Base-by-base conservation (phyloP, 2,113 vertebrate genomes). In the Oncorhynchus nerka region DNA sequence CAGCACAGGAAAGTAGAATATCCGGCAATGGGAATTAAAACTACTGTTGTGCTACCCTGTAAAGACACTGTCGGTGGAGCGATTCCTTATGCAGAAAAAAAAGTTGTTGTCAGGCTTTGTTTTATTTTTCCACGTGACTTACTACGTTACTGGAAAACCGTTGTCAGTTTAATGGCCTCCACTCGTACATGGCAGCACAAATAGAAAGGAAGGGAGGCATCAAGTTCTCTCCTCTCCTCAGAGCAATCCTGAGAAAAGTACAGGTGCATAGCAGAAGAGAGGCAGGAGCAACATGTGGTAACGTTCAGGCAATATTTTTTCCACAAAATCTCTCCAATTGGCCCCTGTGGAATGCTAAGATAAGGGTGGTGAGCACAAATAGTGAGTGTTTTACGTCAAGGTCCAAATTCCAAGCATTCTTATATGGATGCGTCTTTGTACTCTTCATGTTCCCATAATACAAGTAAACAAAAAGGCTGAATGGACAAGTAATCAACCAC, bases 261-360 rank as follows among this genome's bases (percentile, higher is more conserved):
- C 90, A 93, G 90, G 89, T 90, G 80, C 85, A 77, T 57, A 49
- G 71, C 75, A 75, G 73, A 55, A n/a, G 28, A 34, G 30, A 22
- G 48, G 71, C 75, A 81, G 75, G 79, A 85, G 80, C 81, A 66
- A 78, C 84, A 83, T 87, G 82, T 84, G 82, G 85, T 83, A 92
- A 90, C 85, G 82, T 79, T 88, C 72, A 70, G 76, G 51, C 79
- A 88, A 87, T 90, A 91, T 93, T 91, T 91, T 90, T 91, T 28
- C 3, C 28, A 3, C 88, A 89, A 89, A 73, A 77, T 73, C 70
- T 78, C 74, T 80, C 82, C 80, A 71, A 69, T 30, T 85, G 85
- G 89, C 88, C 85, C 79, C 75, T 83, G 61, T 82, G 87, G 89
- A 92, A 91, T 87, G 84, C 79, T 70, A 64, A 77, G 77, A 90